These are phyloP conservation scores for Tipula confusa DNA, from an alignment of 2,888 invertebrate genomes.

Conservation along the genomic window DNA sequence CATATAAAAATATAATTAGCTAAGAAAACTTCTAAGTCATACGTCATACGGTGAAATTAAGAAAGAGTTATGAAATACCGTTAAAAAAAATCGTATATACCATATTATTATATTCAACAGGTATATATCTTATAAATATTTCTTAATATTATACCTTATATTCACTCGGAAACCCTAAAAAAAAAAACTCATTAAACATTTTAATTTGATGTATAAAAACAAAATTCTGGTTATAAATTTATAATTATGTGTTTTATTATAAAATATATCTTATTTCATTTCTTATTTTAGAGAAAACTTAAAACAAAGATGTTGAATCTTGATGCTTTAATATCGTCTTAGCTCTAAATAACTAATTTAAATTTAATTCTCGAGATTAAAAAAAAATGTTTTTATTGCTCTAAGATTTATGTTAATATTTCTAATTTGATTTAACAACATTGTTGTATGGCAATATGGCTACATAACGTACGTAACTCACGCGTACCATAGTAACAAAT, in stretches of 20 bases:
- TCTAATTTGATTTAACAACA: background rate
- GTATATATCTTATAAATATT: background rate
- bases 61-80: background rate
- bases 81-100: background rate
- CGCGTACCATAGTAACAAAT: background rate
- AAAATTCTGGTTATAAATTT: background rate
- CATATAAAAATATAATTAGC: background rate
- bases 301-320: background rate
- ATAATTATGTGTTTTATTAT: background rate
- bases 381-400: background rate
- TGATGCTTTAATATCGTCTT: background rate
- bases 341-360: background rate
- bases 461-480: background rate
- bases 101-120: conserved; percentile 6
- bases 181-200: background rate
- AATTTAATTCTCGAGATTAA: background rate
- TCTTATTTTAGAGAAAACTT: background rate
- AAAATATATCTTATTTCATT: background rate
- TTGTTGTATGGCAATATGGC: background rate
- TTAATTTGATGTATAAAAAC: background rate
- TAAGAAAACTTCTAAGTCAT: background rate
- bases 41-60: background rate
- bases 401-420: background rate
- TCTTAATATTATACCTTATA: background rate
- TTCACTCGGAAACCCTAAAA: background rate